These are phyloP conservation scores for Lasiommata megera DNA, from an alignment of 2,888 invertebrate genomes.

Conservation along the genomic window DNA sequence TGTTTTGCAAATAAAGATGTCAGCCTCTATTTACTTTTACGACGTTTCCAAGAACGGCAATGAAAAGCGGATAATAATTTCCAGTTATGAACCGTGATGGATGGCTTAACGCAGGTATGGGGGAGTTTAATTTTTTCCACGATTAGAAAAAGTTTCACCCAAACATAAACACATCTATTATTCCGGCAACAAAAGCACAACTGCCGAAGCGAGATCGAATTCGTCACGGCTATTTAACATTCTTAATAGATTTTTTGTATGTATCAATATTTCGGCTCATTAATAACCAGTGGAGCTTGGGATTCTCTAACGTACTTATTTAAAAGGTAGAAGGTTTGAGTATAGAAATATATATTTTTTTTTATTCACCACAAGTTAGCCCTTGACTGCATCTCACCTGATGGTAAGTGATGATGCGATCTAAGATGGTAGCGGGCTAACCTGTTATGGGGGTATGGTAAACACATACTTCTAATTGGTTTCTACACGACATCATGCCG, in stretches of 20 bases:
- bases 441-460: too few species aligned
- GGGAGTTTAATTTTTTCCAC: conserved; percentile 49
- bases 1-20: conserved; percentile 74
- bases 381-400: too few species aligned
- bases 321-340: conserved; percentile 29
- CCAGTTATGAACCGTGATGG: conserved; percentile 74
- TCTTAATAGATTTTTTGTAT: conserved; percentile 68
- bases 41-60: conserved; percentile 19
- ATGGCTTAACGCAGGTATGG: conserved; percentile 70
- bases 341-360: too few species aligned
- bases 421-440: too few species aligned
- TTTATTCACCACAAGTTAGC: too few species aligned
- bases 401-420: too few species aligned
- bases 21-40: conserved; percentile 41
- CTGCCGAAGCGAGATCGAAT: conserved; percentile 71
- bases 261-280: conserved; percentile 66
- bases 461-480: too few species aligned
- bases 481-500: too few species aligned
- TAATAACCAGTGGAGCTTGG: conserved; percentile 70
- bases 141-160: conserved; percentile 57
- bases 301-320: conserved; percentile 54
- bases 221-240: conserved; percentile 77
- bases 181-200: conserved; percentile 65
- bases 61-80: conserved; percentile 51
- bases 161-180: conserved; percentile 76